These are phyloP conservation scores for Apus apus DNA, from an alignment of 2,113 vertebrate species.

Conservation along the genomic window DNA sequence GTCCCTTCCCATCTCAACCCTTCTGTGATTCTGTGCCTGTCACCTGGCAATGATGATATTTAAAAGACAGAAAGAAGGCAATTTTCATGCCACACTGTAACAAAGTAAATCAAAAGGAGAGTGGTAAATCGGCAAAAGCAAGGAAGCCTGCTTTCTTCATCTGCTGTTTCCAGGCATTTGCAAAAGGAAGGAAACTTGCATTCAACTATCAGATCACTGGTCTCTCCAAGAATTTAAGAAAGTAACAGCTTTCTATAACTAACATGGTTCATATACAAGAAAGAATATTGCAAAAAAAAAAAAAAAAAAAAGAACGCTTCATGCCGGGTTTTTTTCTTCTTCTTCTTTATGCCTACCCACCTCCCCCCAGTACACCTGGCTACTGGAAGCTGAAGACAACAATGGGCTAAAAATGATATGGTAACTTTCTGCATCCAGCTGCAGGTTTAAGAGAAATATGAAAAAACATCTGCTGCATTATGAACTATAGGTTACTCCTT, in stretches of 20 bases:
- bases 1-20: not conserved
- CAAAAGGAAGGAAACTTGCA: not conserved
- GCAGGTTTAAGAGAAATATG: not conserved
- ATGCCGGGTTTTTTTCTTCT: not conserved
- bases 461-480: not conserved
- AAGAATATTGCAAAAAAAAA: not conserved
- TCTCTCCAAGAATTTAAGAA: not conserved
- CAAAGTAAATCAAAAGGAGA: not conserved
- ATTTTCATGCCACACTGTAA: not conserved
- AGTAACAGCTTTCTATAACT: not conserved
- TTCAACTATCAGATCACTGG: not conserved
- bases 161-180: not conserved
- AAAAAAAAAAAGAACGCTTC: not conserved
- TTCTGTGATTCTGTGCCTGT: not conserved
- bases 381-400: not conserved
- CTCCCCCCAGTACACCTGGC: not conserved
- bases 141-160: not conserved
- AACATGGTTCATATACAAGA: not conserved
- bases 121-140: not conserved
- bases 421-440: not conserved
- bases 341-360: not conserved
- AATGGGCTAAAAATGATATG: not conserved
- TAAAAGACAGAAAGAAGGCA: not conserved
- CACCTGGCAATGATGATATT: not conserved
- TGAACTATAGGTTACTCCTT: not conserved